Base-by-base conservation (phyloP, 1,140 invertebrate genomes). In the Drosophila pallidifrons region DNA sequence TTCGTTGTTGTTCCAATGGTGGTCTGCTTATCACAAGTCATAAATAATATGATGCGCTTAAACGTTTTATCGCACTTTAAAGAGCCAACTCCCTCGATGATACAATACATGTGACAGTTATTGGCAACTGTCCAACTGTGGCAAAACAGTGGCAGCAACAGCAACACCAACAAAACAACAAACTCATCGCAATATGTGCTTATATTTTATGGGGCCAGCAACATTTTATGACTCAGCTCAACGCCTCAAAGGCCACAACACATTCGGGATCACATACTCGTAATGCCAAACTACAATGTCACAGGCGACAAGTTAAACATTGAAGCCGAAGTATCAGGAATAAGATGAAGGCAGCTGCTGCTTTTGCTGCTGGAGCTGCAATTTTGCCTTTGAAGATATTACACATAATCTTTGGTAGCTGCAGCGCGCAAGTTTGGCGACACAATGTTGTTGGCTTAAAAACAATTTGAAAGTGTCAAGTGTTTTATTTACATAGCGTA, bases 21-120 rank as follows among this genome's bases (percentile, higher is more conserved):
- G 72, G 57, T 78, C 71, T 78, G 55, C 55, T 65, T 86, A 86
- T 86, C 82, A 73, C 28, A 7, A 5, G 46, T 20, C 83, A 88
- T 87, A 88, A 88, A 87, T 87, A 75, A 82, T 83, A 58, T 78
- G 85, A 87, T 83, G 83, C 83, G 83, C 83, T 77, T 87, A 82
- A 87, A 79, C 83, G 83, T 88, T 87, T 87, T 87, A 87, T 87
- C 83, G 83, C 83, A 82, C 35, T 88, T 87, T 87, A 80, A 87
- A 87, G 69, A 71, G 77, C 61, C 77, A 59, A 60, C 78, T 46
- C 35, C 30, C 20, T 10, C 66, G 45, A 82, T 77, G 80, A 43
- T 38, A 25, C 13, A 46, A 15, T 7, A 82, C 82, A 86, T 79
- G 67, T 74, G 69, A 72, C 72, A 80, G 82, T 74, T 77, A 81